Evolutionary conservation across 1,140 invertebrate species (phyloP).

Genomic region (Drosophila guanche): DNA sequence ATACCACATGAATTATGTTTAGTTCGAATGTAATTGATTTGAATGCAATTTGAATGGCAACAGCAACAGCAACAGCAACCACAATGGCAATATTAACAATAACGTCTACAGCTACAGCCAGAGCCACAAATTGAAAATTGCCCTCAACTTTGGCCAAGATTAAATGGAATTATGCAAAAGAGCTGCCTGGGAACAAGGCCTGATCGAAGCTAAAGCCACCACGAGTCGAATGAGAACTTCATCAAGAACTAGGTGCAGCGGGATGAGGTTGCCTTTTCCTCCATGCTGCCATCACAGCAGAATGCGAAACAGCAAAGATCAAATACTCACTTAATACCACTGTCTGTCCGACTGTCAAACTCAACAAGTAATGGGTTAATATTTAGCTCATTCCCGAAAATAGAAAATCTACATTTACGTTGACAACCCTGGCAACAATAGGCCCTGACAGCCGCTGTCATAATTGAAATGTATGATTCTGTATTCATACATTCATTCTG

Average conservation of each 20-base stretch:
- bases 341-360: no score
- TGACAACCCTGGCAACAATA: no score
- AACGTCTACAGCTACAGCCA: neutral
- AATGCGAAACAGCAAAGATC: no score
- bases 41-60: slow-evolving; percentile 80
- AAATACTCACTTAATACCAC: no score
- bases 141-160: slow-evolving; percentile 68
- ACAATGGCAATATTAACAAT: slow-evolving; percentile 57
- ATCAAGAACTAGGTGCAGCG: slow-evolving; percentile 50
- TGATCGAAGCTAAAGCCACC: slow-evolving; percentile 22
- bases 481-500: no score
- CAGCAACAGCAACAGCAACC: slow-evolving; percentile 45
- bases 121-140: slow-evolving; percentile 63
- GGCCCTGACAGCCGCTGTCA: no score
- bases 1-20: slow-evolving; percentile 81
- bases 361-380: no score
- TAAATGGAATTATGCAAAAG: slow-evolving; percentile 70
- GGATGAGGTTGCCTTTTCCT: slow-evolving; percentile 19
- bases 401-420: no score
- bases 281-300: no score
- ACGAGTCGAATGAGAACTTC: slow-evolving; percentile 49
- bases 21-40: slow-evolving; percentile 82
- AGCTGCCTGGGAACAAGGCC: slow-evolving; percentile 41
- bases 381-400: no score
- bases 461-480: no score